Evolutionary conservation across 1,140 invertebrate species (phyloP).

Genomic region (Drosophila athabasca): DNA sequence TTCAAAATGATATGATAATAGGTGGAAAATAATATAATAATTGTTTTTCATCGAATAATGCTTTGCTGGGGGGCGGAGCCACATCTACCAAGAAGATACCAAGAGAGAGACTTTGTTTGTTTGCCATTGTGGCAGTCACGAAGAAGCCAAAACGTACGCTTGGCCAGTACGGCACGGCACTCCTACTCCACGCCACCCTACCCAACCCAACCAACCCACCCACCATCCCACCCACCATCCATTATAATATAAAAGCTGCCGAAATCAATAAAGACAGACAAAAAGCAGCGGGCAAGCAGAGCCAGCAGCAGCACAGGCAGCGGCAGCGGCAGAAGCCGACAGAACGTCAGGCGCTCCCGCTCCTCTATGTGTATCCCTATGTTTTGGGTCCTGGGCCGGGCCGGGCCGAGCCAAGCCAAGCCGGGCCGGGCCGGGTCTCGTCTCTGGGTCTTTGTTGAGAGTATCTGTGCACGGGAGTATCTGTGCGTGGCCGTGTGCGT

Average conservation of each 20-base stretch:
- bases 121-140: conserved; percentile 65
- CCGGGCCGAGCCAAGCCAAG: conserved; percentile 1
- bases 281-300: conserved; percentile 54
- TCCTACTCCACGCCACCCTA: not conserved
- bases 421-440: not conserved
- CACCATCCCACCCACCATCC: conserved; percentile 4
- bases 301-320: conserved; percentile 17
- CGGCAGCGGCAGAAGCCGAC: conserved; percentile 4
- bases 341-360: not conserved
- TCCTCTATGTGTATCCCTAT: conserved; percentile 29
- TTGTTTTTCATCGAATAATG: conserved; percentile 17
- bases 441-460: conserved; percentile 19
- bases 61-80: not conserved
- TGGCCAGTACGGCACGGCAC: conserved; percentile 37
- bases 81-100: conserved; percentile 17
- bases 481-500: conserved; percentile 3
- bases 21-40: conserved; percentile 16
- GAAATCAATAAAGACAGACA: conserved; percentile 74
- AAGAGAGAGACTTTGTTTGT: conserved; percentile 49
- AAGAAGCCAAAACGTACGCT: conserved; percentile 42
- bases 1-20: conserved; percentile 8
- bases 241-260: conserved; percentile 60
- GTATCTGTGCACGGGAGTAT: conserved; percentile 6
- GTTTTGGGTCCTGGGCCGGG: conserved; percentile 40
- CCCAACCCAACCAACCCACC: conserved; percentile 5